Evolutionary conservation across 1,140 invertebrate species (phyloP).

Genomic region (Panagrolaimus sp.): DNA sequence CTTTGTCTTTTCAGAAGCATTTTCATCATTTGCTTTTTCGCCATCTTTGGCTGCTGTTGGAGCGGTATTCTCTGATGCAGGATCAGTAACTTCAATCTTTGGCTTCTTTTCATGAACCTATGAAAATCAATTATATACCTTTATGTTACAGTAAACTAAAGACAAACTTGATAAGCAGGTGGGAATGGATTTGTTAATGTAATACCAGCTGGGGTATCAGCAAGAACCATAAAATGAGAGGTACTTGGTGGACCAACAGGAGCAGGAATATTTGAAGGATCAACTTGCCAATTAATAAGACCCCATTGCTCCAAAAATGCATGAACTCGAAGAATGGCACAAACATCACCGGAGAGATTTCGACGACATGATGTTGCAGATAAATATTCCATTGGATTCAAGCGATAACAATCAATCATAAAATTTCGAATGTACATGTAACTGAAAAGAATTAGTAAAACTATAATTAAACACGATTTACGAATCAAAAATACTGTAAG

Average conservation of each 20-base stretch:
- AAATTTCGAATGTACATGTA: conserved; percentile 98
- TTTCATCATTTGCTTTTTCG: not conserved
- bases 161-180: conserved; percentile 18
- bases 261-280: conserved; percentile 86
- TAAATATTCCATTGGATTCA: conserved; percentile 98
- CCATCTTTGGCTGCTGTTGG: not conserved
- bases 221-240: conserved; percentile 95
- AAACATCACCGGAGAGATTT: conserved; percentile 96
- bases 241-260: conserved; percentile 94
- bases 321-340: conserved; percentile 96
- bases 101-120: conserved; percentile 17
- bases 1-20: not conserved
- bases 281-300: conserved; percentile 93
- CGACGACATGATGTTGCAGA: conserved; percentile 93
- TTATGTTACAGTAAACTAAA: not conserved
- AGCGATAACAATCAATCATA: conserved; percentile 97
- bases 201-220: conserved; percentile 92
- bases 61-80: not conserved
- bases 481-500: conserved; percentile 26
- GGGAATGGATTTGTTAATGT: conserved; percentile 82
- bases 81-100: conserved; percentile 18
- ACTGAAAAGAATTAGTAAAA: no score
- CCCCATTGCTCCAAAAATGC: conserved; percentile 99
- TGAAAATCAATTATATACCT: conserved; percentile 17
- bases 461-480: no score